Evolutionary conservation across 1,140 invertebrate genomes (phyloP), one percentile per base, ranked within the genome.

Genomic region (Archivesica marissinica): DNA sequence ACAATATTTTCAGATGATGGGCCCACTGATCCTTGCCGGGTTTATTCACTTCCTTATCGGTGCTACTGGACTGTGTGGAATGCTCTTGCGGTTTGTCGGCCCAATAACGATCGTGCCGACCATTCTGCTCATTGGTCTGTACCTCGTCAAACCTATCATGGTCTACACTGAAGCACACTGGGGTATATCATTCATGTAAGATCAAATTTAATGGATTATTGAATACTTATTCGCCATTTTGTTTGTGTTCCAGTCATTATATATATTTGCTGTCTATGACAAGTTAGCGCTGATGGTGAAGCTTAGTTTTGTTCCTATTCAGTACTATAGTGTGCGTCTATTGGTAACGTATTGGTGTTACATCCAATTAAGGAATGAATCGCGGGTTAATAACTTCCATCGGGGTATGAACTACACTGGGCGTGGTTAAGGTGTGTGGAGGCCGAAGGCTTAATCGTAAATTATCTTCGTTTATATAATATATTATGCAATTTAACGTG

Each of bases 71-170:
- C 44, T 90, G 7, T 87, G 94, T 35, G 93, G 94, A n/a, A 74
- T 92, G 35, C 56, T 95, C 0, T 89, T 93, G 0, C 89, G 91
- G 52, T 95, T 91, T 85, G 93, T 95, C 41, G 95, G 94, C 6
- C 95, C 95, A 4, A 89, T 95, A 76, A 94, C 94, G 0, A 93
- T 95, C 6, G 93, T 94, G 7, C 94, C 95, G 0, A 93, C 94
- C 9, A 93, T 95, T 35, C 88, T 92, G 0, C 87, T 95, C 39
- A 93, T 95, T 54, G 95, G 95, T 4, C 82, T 95, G 0, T 93
- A 93, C n/a, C 88, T 95, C 4, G 94, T 94, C 59, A 90, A 91
- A 54, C 86, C 91, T 11, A 92, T 91, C 1, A 90, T 92, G n/a
- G 86, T 88, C 15, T 90, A 94, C 52, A 91, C 91, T 2, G 88